These are phyloP conservation scores for Melolontha melolontha DNA, from an alignment of 2,888 invertebrate genomes.

Conservation along the genomic window DNA sequence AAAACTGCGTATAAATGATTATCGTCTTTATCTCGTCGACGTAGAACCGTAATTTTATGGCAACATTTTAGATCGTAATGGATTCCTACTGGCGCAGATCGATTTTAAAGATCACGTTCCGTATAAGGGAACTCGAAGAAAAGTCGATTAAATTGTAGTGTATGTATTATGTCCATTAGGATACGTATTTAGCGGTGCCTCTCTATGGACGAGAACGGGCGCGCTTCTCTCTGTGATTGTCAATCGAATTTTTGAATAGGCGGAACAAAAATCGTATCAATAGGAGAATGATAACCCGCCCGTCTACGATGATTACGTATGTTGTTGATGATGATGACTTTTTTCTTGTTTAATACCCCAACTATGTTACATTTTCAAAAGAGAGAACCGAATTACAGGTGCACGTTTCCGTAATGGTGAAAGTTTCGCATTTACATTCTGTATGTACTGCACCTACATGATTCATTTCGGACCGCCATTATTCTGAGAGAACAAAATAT, in stretches of 20 bases:
- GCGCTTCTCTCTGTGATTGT: slow-evolving; percentile 8
- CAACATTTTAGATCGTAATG: slow-evolving; percentile 37
- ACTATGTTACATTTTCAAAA: neutral
- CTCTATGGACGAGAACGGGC: slow-evolving; percentile 1
- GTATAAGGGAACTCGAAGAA: slow-evolving; percentile 37
- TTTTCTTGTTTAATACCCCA: slow-evolving; percentile 10
- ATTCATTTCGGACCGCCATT: neutral
- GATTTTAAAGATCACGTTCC: slow-evolving; percentile 40
- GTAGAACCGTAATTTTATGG: slow-evolving; percentile 40
- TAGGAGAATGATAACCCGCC: too few species aligned
- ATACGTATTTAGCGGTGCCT: slow-evolving; percentile 34
- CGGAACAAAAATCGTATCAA: neutral
- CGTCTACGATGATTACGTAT: too few species aligned
- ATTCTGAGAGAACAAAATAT: neutral
- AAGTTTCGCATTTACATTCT: slow-evolving; percentile 23
- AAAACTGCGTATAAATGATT: slow-evolving; percentile 20
- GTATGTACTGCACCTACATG: slow-evolving; percentile 1
- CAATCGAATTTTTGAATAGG: slow-evolving; percentile 28
- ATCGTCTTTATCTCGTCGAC: slow-evolving; percentile 38
- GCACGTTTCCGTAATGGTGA: slow-evolving; percentile 13
- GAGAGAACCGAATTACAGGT: slow-evolving; percentile 22
- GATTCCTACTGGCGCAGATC: slow-evolving; percentile 38
- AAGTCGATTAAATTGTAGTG: slow-evolving; percentile 36
- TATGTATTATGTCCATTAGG: slow-evolving; percentile 19
- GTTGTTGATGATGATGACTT: neutral